These are phyloP conservation scores for Meghimatium bilineatum DNA, from an alignment of 2,888 invertebrate genomes.

Conservation along the genomic window DNA sequence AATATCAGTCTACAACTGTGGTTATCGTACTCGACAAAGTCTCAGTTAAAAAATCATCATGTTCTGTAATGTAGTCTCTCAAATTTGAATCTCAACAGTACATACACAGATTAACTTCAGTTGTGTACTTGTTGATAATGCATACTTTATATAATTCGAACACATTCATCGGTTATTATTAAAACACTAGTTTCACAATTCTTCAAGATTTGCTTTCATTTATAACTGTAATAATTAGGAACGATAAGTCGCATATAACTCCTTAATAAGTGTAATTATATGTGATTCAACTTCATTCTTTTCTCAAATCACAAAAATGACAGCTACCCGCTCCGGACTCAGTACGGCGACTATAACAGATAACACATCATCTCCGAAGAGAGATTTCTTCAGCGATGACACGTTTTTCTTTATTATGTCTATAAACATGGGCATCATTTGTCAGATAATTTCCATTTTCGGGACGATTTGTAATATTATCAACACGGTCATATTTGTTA, in stretches of 20 bases:
- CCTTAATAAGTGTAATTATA: neutral
- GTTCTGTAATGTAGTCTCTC: neutral
- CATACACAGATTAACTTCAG: neutral
- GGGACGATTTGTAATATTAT: conserved; percentile 12
- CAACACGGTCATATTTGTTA: conserved; percentile 19
- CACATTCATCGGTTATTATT: neutral
- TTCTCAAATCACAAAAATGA: neutral
- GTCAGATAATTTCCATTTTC: conserved; percentile 10
- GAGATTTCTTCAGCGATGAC: conserved; percentile 1
- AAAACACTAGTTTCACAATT: neutral
- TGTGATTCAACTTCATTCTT: neutral
- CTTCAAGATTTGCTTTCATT: neutral
- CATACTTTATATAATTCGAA: neutral
- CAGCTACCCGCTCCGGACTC: neutral
- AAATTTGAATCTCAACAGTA: neutral
- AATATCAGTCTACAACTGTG: neutral
- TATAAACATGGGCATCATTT: conserved; percentile 21
- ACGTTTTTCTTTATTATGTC: conserved; percentile 18
- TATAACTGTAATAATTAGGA: neutral
- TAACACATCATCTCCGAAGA: neutral
- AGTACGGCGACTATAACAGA: neutral
- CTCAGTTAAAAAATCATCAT: neutral
- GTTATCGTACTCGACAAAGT: neutral
- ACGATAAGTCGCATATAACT: neutral
- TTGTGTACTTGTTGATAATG: neutral